These are phyloP conservation scores for Megalopta genalis DNA, from an alignment of 1,140 invertebrate species.

Conservation along the genomic window DNA sequence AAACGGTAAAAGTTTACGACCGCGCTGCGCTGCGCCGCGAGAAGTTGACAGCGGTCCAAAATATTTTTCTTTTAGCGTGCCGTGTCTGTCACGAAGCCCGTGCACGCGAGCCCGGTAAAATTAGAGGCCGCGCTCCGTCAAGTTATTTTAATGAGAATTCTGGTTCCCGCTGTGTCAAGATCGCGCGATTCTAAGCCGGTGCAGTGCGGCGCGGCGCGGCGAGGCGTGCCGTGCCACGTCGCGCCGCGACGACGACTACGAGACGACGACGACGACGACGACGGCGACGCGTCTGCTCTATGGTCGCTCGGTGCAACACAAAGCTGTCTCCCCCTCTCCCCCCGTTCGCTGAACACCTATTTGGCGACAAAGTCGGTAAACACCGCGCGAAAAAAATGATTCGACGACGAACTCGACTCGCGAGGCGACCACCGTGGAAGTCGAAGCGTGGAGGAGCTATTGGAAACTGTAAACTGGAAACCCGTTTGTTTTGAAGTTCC, in stretches of 20 bases:
- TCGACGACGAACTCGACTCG: too few species aligned
- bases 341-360: neutral
- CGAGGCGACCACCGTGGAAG: too few species aligned
- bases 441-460: too few species aligned
- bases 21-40: neutral
- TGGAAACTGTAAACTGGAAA: too few species aligned
- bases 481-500: too few species aligned
- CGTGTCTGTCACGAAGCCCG: slow-evolving; percentile 13
- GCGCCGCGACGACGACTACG: too few species aligned
- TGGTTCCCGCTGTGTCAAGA: slow-evolving; percentile 42
- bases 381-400: neutral
- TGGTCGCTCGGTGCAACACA: neutral
- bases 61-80: slow-evolving; percentile 43
- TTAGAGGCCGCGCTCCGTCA: slow-evolving; percentile 37
- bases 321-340: neutral
- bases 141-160: slow-evolving; percentile 52
- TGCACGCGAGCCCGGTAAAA: slow-evolving; percentile 21
- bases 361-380: neutral
- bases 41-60: slow-evolving; percentile 43
- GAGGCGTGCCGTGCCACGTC: too few species aligned
- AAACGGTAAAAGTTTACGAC: slow-evolving; percentile 18
- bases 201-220: neutral
- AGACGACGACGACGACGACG: too few species aligned
- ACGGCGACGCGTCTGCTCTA: neutral
- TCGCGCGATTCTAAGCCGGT: slow-evolving; percentile 25